These are phyloP conservation scores for Calameuta pallipes DNA, from an alignment of 2,888 invertebrate genomes.

Conservation along the genomic window DNA sequence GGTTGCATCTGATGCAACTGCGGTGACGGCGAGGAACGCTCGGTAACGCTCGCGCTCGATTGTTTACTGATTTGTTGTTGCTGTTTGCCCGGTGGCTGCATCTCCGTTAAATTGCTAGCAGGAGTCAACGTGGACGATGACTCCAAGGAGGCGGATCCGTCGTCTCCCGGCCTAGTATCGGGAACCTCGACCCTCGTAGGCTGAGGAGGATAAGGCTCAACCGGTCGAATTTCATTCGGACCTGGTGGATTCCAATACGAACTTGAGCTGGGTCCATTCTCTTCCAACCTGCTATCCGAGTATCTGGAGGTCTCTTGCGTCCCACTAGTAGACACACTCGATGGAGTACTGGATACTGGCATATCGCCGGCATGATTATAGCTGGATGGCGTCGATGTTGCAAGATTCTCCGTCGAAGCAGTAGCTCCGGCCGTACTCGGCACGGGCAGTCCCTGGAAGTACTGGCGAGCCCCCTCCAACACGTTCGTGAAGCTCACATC, in stretches of 20 bases:
- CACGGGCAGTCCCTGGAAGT: slow-evolving; percentile 82
- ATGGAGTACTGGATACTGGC: neutral
- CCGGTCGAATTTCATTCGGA: slow-evolving; percentile 41
- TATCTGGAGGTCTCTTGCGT: slow-evolving; percentile 15
- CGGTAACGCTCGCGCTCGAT: neutral
- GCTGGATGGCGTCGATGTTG: slow-evolving; percentile 24
- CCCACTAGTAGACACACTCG: neutral
- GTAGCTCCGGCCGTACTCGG: slow-evolving; percentile 68
- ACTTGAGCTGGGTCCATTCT: slow-evolving; percentile 32
- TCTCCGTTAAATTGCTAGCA: slow-evolving; percentile 48
- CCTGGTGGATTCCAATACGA: slow-evolving; percentile 51
- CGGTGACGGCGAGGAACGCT: slow-evolving; percentile 28
- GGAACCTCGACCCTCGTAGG: slow-evolving; percentile 62
- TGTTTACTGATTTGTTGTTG: slow-evolving; percentile 16
- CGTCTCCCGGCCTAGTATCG: slow-evolving; percentile 58
- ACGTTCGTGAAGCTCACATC: slow-evolving; percentile 83
- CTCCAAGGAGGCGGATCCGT: slow-evolving; percentile 36
- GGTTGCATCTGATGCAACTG: slow-evolving; percentile 50
- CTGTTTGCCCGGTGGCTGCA: slow-evolving; percentile 53
- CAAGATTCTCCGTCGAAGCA: slow-evolving; percentile 45
- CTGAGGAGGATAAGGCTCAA: slow-evolving; percentile 59
- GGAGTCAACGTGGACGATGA: slow-evolving; percentile 36
- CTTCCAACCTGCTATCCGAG: slow-evolving; percentile 28
- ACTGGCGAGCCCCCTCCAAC: slow-evolving; percentile 86
- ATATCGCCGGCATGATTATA: neutral